phyloP scores from a whole-genome alignment of 2,113 vertebrate species.

The Oreotrochilus melanogaster region DNA sequence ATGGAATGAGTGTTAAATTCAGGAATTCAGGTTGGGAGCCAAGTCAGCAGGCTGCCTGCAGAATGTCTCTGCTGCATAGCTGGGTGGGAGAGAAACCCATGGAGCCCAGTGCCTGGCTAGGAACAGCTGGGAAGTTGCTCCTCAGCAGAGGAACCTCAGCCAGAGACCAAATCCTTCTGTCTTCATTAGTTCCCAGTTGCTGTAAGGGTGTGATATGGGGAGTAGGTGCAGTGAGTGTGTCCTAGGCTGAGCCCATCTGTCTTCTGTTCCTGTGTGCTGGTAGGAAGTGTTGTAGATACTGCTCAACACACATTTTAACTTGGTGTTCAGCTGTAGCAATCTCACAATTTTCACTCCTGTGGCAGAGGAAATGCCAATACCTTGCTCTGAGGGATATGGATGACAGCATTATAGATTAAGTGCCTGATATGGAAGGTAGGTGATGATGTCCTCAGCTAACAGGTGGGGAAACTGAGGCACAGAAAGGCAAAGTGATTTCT shows the following conservation, averaged over 20 bases:
- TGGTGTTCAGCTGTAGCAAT: not conserved
- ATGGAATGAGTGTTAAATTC: conserved; percentile 19
- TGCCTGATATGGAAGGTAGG: not conserved
- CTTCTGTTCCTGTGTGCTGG: rapidly evolving
- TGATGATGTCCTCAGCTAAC: not conserved
- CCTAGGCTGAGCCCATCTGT: not conserved
- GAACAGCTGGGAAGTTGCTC: not conserved
- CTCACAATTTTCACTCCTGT: not conserved
- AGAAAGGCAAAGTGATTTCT: not conserved
- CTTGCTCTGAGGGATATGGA: not conserved
- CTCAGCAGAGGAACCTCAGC: not conserved
- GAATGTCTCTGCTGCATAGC: not conserved
- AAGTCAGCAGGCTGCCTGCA: conserved; percentile 23
- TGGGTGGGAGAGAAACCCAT: not conserved
- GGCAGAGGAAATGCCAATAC: not conserved
- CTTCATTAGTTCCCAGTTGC: not conserved
- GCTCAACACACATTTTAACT: rapidly evolving
- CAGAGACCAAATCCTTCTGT: not conserved
- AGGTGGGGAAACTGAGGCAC: not conserved
- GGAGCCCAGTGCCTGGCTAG: not conserved
- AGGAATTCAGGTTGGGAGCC: conserved; percentile 32
- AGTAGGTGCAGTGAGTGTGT: not conserved
- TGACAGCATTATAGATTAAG: not conserved
- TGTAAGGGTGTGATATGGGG: not conserved
- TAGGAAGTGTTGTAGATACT: not conserved